phyloP scores from a whole-genome alignment of 2,113 vertebrate species.

The Labrus mixtus region DNA sequence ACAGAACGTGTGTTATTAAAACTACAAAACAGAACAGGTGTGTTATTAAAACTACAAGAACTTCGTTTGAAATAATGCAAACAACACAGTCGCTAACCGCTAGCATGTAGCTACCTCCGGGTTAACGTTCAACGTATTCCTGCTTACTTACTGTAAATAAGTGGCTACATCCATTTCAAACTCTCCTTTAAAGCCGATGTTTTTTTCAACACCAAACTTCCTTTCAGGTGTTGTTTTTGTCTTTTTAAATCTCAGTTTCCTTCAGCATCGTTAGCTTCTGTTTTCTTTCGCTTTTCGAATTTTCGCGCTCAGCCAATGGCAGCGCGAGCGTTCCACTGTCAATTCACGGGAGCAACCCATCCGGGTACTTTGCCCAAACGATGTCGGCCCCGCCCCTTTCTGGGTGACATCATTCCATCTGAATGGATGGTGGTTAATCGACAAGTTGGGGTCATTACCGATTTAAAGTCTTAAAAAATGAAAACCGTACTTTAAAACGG shows the following conservation, averaged over 20 bases:
- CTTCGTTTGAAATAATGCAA: neutral
- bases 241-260: neutral
- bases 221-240: rapidly evolving
- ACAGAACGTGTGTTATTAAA: neutral
- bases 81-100: neutral
- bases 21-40: neutral
- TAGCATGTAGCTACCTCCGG: conserved; percentile 8
- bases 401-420: too few species aligned
- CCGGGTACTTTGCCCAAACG: too few species aligned
- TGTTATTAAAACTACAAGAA: neutral
- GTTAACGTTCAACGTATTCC: neutral
- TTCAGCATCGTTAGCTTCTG: neutral
- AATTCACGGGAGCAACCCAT: too few species aligned
- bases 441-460: too few species aligned
- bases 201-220: neutral
- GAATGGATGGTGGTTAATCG: too few species aligned
- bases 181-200: neutral
- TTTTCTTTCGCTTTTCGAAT: conserved; percentile 39
- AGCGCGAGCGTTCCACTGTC: neutral
- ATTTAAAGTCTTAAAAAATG: too few species aligned
- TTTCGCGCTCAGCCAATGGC: conserved; percentile 68
- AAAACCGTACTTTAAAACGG: too few species aligned
- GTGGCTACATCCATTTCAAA: conserved; percentile 64
- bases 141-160: conserved; percentile 72
- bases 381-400: too few species aligned